A percentile compares a stretch with the other conserved stretches of the same genome.
Evolutionary conservation across 2,888 invertebrate species (phyloP).

Genomic region (Dasypolia templi): DNA sequence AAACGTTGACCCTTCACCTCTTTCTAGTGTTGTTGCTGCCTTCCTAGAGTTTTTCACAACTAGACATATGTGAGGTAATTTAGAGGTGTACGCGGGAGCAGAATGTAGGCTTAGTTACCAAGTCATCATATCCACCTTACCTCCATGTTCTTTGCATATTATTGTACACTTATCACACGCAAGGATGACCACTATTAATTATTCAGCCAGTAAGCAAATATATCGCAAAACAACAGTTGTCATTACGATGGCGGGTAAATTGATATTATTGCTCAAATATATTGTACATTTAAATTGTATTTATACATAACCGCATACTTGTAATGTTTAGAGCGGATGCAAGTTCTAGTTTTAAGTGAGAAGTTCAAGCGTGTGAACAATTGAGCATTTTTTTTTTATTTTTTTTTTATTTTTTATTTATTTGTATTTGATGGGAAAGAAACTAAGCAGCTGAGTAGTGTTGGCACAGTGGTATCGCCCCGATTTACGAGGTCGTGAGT

Average conservation of each 20-base stretch:
- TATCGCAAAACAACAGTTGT: conserved; percentile 57
- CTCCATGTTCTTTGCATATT: conserved; percentile 30
- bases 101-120: not conserved
- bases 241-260: conserved; percentile 54
- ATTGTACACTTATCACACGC: conserved; percentile 28
- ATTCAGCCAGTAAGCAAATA: conserved; percentile 49
- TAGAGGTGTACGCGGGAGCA: not conserved
- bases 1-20: not conserved
- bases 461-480: too few relatives aligned
- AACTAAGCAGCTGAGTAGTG: too few relatives aligned
- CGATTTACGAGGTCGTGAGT: too few relatives aligned
- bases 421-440: too few relatives aligned
- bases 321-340: conserved; percentile 38
- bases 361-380: conserved; percentile 13
- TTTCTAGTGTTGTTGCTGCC: not conserved
- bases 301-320: conserved; percentile 61
- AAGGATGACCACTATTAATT: conserved; percentile 59
- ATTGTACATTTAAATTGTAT: conserved; percentile 64
- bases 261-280: conserved; percentile 65
- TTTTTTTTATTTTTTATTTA: too few relatives aligned
- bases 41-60: not conserved
- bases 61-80: too few relatives aligned
- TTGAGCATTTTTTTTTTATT: too few relatives aligned
- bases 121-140: not conserved
- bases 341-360: conserved; percentile 19